These are phyloP conservation scores for Pontoporia blainvillei DNA, from an alignment of 2,113 vertebrate species.

Conservation along the genomic window DNA sequence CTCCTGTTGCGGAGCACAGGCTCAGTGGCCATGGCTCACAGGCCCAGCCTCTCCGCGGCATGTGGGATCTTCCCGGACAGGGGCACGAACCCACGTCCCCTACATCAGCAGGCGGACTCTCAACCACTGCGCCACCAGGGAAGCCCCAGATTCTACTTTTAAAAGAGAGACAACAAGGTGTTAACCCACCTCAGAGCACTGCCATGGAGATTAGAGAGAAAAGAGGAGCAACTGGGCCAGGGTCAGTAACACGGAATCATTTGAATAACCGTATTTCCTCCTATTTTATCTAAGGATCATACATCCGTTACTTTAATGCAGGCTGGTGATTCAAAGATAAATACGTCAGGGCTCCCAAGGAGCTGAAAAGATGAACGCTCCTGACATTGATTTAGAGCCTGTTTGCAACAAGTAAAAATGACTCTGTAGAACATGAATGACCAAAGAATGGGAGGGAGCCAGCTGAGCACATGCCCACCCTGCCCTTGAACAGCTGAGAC, in stretches of 20 bases:
- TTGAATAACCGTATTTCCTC: neutral
- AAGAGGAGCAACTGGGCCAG: too few species aligned
- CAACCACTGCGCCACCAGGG: too few species aligned
- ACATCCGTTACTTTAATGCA: neutral
- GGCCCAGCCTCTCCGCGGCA: too few species aligned
- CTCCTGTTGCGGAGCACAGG: too few species aligned
- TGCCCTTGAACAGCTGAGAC: accelerated
- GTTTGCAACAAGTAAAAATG: neutral
- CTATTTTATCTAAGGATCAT: neutral
- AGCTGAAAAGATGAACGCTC: neutral
- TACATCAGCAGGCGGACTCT: too few species aligned
- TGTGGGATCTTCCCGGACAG: too few species aligned
- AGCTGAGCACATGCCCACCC: neutral
- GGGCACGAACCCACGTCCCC: too few species aligned
- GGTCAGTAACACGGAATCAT: neutral
- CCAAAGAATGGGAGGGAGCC: neutral
- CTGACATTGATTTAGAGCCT: neutral
- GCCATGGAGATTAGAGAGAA: neutral
- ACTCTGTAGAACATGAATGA: neutral
- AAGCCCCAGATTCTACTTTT: neutral
- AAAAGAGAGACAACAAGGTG: neutral
- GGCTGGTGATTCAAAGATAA: neutral
- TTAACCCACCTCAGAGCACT: neutral
- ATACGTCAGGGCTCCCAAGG: neutral
- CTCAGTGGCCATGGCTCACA: too few species aligned